A percentile compares a stretch with the other conserved stretches of the same genome.
Conservation (phyloP, 2,888 invertebrate genomes). For the Drosophila flavopinicola region DNA sequence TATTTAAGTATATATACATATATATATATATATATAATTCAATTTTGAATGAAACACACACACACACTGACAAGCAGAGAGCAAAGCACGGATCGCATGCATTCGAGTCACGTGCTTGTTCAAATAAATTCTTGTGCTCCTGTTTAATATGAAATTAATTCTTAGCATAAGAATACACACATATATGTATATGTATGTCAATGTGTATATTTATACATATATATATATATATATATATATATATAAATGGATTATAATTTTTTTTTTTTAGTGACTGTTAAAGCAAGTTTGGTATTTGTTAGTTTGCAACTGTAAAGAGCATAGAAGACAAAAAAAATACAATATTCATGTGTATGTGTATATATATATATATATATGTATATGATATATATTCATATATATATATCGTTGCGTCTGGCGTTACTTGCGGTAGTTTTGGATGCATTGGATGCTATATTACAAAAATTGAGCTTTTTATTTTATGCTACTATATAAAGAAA, state of each 20-base stretch:
- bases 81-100: slow-evolving; percentile 2
- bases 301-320: slow-evolving; percentile 6
- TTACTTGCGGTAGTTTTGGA: slow-evolving; percentile 12
- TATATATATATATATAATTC: not conserved
- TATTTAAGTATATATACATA: slow-evolving; percentile 5
- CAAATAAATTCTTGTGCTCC: slow-evolving; percentile 5
- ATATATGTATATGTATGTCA: not conserved
- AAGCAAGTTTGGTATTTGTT: slow-evolving; percentile 8
- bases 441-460: slow-evolving; percentile 53
- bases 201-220: too few relatives aligned
- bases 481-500: slow-evolving; percentile 19
- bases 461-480: slow-evolving; percentile 49
- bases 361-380: slow-evolving; percentile 4
- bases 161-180: slow-evolving; percentile 3
- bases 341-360: slow-evolving; percentile 5
- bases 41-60: not conserved
- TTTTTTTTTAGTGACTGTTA: slow-evolving; percentile 6
- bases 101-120: slow-evolving; percentile 6
- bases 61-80: not conserved
- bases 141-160: slow-evolving; percentile 6
- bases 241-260: not conserved
- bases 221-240: not conserved
- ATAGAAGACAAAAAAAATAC: not conserved
- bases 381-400: not conserved
- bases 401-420: slow-evolving; percentile 21